These are phyloP conservation scores for Linepithema humile DNA, from an alignment of 1,140 invertebrate species.

Conservation along the genomic window DNA sequence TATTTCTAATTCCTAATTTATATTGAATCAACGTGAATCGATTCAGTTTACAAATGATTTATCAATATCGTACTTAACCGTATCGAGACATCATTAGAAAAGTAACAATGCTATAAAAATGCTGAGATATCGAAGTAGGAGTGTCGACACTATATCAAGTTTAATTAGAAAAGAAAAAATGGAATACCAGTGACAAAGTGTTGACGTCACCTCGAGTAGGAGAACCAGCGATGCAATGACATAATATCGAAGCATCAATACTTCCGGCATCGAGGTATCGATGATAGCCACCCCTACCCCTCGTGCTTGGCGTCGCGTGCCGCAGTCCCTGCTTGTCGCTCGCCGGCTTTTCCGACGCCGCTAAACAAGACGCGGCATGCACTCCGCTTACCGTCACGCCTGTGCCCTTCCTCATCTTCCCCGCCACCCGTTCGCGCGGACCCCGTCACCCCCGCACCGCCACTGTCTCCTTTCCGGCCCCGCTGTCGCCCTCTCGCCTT, in stretches of 20 bases:
- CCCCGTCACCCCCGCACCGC: slow-evolving; percentile 3
- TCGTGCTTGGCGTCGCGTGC: slow-evolving; percentile 63
- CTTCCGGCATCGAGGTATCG: slow-evolving; percentile 28
- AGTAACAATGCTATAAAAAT: background rate
- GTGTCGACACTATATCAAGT: too few species aligned
- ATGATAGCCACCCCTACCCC: slow-evolving; percentile 1
- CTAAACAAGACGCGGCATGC: slow-evolving; percentile 74
- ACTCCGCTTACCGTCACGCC: slow-evolving; percentile 54
- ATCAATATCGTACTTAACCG: background rate
- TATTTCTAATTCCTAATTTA: too few species aligned
- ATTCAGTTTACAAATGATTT: background rate
- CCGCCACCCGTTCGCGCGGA: background rate
- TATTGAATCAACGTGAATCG: too few species aligned
- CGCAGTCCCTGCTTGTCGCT: slow-evolving; percentile 67
- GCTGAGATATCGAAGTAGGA: background rate
- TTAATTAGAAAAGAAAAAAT: too few species aligned
- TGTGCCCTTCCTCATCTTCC: slow-evolving; percentile 26
- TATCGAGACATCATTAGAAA: background rate
- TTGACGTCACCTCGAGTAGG: background rate
- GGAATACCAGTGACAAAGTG: background rate
- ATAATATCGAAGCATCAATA: slow-evolving; percentile 19
- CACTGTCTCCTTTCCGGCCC: slow-evolving; percentile 53
- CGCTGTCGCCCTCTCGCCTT: slow-evolving; percentile 64
- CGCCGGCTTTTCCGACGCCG: slow-evolving; percentile 66
- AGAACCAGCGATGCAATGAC: background rate